A percentile compares a stretch with the other conserved stretches of the same genome.
Conservation (phyloP, 35 echinoderm and acorn worm genomes). For the Apostichopus japonicus region DNA sequence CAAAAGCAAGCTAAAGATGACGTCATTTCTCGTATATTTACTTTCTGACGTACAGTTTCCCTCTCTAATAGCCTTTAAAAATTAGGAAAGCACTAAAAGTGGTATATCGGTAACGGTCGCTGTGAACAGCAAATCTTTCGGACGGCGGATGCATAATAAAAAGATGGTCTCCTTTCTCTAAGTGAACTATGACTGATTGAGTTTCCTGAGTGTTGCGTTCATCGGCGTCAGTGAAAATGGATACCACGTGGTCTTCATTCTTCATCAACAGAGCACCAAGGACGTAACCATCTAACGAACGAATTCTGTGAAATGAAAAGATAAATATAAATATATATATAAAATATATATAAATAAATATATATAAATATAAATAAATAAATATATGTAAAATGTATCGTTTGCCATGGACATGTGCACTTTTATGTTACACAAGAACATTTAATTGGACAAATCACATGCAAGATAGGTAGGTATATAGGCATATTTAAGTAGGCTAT, state of each 20-base stretch:
- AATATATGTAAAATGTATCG: no score
- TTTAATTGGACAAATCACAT: no score
- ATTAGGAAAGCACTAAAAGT: slow-evolving; percentile 87
- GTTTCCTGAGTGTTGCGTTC: slow-evolving; percentile 76
- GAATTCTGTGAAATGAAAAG: slow-evolving; percentile 54
- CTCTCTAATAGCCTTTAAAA: slow-evolving; percentile 54
- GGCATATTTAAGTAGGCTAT: no score
- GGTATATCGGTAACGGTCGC: slow-evolving; percentile 72
- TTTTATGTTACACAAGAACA: no score
- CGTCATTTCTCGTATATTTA: background rate
- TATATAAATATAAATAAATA: no score
- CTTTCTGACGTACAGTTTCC: background rate
- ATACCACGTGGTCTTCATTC: slow-evolving; percentile 60
- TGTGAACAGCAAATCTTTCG: slow-evolving; percentile 64
- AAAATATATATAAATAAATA: no score
- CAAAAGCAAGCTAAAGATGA: background rate
- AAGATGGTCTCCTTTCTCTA: slow-evolving; percentile 63
- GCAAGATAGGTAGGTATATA: no score
- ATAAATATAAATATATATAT: no score
- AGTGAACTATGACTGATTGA: slow-evolving; percentile 69
- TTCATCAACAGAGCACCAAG: slow-evolving; percentile 73
- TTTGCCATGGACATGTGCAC: no score
- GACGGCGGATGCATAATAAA: slow-evolving; percentile 65
- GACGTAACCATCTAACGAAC: slow-evolving; percentile 74
- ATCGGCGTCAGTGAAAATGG: slow-evolving; percentile 67